Conservation (phyloP, 2,797 vertebrate genomes). For the Borostomias antarcticus region DNA sequence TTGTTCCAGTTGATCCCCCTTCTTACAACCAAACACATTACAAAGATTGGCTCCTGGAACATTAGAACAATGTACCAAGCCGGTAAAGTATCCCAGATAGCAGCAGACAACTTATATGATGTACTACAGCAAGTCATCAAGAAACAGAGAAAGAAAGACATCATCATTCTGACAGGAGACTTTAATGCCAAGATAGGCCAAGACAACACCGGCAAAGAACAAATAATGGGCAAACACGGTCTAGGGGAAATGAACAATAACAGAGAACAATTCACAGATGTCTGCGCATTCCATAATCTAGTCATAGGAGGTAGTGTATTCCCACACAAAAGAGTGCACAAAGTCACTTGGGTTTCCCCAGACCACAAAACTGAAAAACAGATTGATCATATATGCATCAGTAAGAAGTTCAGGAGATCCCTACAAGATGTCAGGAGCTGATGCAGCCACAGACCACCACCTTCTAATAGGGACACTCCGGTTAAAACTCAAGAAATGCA, state of each 20-base stretch:
- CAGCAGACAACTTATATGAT: constrained; percentile 1
- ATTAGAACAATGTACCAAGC: too few species aligned
- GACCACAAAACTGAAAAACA: background rate
- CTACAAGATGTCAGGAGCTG: background rate
- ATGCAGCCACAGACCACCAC: constrained; percentile 9
- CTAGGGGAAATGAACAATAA: constrained; percentile 5
- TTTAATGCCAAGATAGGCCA: background rate
- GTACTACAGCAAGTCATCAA: background rate
- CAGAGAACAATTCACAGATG: constrained; percentile 7
- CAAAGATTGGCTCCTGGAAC: too few species aligned
- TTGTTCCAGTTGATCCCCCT: background rate
- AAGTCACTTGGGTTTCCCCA: constrained; percentile 16
- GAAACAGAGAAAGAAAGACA: background rate
- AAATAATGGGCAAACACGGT: constrained; percentile 5
- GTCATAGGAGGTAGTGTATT: constrained; percentile 13
- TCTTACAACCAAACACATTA: background rate
- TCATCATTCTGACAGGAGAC: constrained; percentile 5
- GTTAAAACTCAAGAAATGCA: too few species aligned
- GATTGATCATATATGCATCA: constrained; percentile 8
- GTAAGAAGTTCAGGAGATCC: background rate
- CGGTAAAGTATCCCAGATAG: too few species aligned
- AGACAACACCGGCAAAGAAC: background rate
- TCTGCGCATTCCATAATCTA: constrained; percentile 6
- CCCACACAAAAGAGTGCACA: background rate
- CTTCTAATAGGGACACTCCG: too few species aligned